Conservation (phyloP, 2,113 vertebrate genomes). For the Plestiodon gilberti region DNA sequence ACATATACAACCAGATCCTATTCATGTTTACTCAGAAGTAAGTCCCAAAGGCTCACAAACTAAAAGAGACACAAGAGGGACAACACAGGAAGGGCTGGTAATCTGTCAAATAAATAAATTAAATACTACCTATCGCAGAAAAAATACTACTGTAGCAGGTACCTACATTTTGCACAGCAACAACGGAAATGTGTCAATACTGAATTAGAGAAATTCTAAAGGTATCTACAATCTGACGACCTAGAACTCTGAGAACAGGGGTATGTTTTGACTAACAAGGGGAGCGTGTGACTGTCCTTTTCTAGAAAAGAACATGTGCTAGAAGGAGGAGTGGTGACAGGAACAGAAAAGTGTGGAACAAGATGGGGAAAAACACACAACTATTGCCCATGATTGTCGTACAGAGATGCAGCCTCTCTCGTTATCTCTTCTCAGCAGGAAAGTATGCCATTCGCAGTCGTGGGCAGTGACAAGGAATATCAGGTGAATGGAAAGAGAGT, state of each 20-base stretch:
- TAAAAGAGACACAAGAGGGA: too few species aligned
- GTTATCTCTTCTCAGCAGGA: conserved; percentile 81
- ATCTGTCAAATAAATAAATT: not conserved
- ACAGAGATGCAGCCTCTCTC: conserved; percentile 39
- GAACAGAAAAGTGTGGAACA: not conserved
- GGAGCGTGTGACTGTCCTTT: not conserved
- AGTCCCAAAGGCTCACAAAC: too few species aligned
- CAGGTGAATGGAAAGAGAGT: conserved; percentile 95
- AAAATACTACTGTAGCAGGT: not conserved
- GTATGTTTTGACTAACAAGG: not conserved
- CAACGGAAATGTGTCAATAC: not conserved
- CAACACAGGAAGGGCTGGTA: too few species aligned
- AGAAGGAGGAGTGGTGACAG: not conserved
- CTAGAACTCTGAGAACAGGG: not conserved
- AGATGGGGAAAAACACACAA: not conserved
- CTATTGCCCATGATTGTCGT: not conserved
- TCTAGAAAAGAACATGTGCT: not conserved
- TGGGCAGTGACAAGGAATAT: conserved; percentile 97
- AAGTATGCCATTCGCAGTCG: conserved; percentile 95
- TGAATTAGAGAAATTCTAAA: not conserved
- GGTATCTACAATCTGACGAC: conserved; percentile 1
- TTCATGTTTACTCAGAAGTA: too few species aligned
- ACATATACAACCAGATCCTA: not conserved
- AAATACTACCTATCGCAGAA: not conserved
- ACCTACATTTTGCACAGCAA: not conserved